These are phyloP conservation scores for Propithecus deckenii DNA, from an alignment of 2,797 vertebrate genomes.

Conservation along the genomic window DNA sequence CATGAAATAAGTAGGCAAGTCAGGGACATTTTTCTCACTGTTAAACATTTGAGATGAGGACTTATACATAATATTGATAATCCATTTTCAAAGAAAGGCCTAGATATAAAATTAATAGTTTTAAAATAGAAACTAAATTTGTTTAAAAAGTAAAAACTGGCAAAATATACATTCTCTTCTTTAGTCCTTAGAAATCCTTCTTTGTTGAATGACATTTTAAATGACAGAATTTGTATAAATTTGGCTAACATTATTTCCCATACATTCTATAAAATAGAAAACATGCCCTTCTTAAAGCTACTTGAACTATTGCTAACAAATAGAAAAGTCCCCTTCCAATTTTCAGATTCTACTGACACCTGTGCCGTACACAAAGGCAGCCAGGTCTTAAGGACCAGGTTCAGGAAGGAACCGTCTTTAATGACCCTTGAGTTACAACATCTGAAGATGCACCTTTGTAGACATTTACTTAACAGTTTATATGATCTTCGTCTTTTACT, in stretches of 20 bases:
- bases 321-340: neutral
- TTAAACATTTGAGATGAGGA: neutral
- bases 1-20: neutral
- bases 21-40: neutral
- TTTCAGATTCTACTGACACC: neutral
- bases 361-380: neutral
- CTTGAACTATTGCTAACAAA: neutral
- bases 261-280: neutral
- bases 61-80: neutral
- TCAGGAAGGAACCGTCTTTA: neutral
- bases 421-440: neutral
- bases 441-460: neutral
- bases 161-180: neutral
- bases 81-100: neutral
- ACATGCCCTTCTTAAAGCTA: neutral
- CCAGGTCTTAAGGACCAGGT: neutral
- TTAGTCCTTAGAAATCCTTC: conserved; percentile 20
- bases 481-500: neutral
- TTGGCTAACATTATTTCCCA: neutral
- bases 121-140: neutral
- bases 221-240: neutral
- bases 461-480: neutral
- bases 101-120: neutral
- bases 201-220: neutral
- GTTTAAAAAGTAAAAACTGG: neutral